Evolutionary conservation across 2,888 invertebrate species (phyloP), one percentile per base, ranked within the genome.

Genomic region (Melangyna quadrimaculata): DNA sequence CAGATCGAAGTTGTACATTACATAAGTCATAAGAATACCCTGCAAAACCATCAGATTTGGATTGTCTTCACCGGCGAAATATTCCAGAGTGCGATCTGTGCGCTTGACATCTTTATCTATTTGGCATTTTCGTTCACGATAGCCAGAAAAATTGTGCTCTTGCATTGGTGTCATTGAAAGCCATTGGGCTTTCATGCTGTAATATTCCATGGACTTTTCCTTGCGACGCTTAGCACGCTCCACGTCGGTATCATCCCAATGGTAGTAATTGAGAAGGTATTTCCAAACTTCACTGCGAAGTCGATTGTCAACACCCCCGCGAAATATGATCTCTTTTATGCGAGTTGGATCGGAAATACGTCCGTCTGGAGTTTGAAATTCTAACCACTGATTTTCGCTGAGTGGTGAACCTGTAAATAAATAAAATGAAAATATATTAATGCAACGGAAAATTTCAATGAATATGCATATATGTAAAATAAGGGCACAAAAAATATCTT

Each of bases 1-100:
- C 88, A 99, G 93, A 93, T 99, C 99, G 91, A 99, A 99, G 93
- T 99, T 98, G 91, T 98, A 99, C 99, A 99, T 99, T 45, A 98
- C 96, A 90, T 99, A 99, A 0, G 99, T 99, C 97, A 99, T 97
- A 3, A 99, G 94, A 88, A 99, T 97, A 90, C 99, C 98, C 88
- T 97, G 95, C 3, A 99, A 92, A 14, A 96, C 94, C 77, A 94
- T 93, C 70, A 99, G 92, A 92, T 99, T 98, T 0, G 96, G 95
- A 92, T 99, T 99, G 88, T 97, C 95, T 87, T 98, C 98, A 0
- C 98, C 99, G n/a, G 97, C 95, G 92, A 95, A 99, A 92, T 96
- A 99, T 8, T 96, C 95, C 89, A 97, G 95, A 0, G 96, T 96
- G 88, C 99, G 94, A 91, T 99, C 99, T 0, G 99, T 99, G 88